Evolutionary conservation across 2,113 vertebrate species (phyloP).

Genomic region (Colossoma macropomum): DNA sequence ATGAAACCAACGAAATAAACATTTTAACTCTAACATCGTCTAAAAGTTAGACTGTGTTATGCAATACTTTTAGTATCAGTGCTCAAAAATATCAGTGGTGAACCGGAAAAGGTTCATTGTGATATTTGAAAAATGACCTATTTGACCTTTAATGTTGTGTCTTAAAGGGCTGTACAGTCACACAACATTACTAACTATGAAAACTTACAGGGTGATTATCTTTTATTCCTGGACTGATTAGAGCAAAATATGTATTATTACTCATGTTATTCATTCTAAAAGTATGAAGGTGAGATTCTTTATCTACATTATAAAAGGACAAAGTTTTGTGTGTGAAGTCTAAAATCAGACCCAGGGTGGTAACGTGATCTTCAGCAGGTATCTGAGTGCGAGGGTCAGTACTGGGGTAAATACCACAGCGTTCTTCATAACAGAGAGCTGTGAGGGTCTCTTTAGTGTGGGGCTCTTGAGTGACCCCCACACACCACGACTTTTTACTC

Average conservation of each 20-base stretch:
- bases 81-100: no score
- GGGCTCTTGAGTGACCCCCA: constrained; percentile 22
- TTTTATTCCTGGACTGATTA: neutral
- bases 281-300: neutral
- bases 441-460: neutral
- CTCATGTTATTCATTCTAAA: no score
- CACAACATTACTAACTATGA: neutral
- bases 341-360: constrained; percentile 6
- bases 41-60: no score
- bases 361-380: neutral
- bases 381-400: neutral
- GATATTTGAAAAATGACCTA: no score
- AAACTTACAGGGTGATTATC: constrained; percentile 11
- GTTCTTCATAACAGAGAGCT: constrained; percentile 30
- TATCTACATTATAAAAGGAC: constrained; percentile 30
- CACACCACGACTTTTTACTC: constrained; percentile 16
- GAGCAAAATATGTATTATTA: neutral
- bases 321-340: neutral
- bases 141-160: no score
- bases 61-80: no score
- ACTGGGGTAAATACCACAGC: neutral
- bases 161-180: no score
- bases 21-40: no score
- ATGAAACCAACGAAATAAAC: no score
- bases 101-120: no score